Base-by-base conservation (phyloP, 1,140 invertebrate species). In the Cydia fagiglandana region DNA sequence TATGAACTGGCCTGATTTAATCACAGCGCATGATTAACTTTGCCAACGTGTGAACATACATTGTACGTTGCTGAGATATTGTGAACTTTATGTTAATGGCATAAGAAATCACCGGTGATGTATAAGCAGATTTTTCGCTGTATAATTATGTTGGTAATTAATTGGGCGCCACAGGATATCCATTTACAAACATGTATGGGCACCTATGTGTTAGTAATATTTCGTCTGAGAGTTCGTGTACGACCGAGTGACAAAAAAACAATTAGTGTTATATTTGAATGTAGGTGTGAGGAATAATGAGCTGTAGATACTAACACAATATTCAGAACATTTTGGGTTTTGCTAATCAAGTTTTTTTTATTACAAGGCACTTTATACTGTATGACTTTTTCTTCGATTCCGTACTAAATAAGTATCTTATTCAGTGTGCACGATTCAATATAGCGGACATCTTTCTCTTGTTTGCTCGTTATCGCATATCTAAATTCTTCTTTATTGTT, bases 131-230 rank as follows among this genome's bases (percentile, higher is more conserved):
- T 66, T 76, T 61, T 76, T 74, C 30, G 17, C 68, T 24, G 45
- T 73, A 47, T 76, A 41, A 68, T 17, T 74, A 73, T 76, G 70
- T 76, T 78, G 73, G 73, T 80, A 80, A 81, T 83, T 81, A 80
- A 81, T 81, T 81, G 74, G 77, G 76, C 76, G 61, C 76, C 77
- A 76, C 81, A 76, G 80, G 80, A 78, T 83, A 83, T 81, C 80
- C 76, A 75, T 79, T 82, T 82, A 82, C 80, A 77, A 77, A 76
- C 34, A 70, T 70, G 34, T 70, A 70, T 70, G 34, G 66, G 64
- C 64, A 66, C 28, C 15, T 70, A 70, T 38, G 30, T 70, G n/a
- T 70, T 38, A 9, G 34, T n/a, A 38, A 38, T 70, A 70, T 38
- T 38, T 38, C 5, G 34, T 34, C 34, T 34, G 34, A 34, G 34